phyloP scores from a whole-genome alignment of 2,113 vertebrate species.

The Rhinolophus sinicus region DNA sequence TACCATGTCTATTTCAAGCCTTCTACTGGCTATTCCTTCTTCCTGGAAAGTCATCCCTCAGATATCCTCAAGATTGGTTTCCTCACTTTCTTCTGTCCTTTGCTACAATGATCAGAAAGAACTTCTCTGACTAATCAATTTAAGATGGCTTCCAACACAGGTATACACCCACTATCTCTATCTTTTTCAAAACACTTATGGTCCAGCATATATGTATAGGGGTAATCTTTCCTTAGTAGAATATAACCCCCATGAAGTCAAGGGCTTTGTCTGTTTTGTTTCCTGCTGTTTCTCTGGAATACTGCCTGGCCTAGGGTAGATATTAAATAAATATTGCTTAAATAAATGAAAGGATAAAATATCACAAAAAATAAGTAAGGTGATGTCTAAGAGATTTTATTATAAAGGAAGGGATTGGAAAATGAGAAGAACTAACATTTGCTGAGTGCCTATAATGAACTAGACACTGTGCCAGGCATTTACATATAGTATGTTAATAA shows the following conservation, averaged over 20 bases:
- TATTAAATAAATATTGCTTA: neutral
- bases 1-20: neutral
- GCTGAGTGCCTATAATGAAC: neutral
- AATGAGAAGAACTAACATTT: neutral
- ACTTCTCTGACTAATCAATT: neutral
- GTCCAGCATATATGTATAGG: neutral
- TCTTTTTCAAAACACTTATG: neutral
- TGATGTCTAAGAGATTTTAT: neutral
- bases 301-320: neutral
- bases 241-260: neutral
- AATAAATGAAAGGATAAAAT: neutral
- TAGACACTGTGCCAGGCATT: neutral
- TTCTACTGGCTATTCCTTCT: neutral
- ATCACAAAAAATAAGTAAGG: neutral
- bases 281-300: neutral
- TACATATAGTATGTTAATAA: neutral
- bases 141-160: neutral
- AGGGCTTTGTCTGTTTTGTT: neutral
- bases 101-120: constrained; percentile 31
- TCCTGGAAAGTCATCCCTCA: neutral
- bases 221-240: neutral
- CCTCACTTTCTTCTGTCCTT: neutral
- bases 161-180: accelerated
- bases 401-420: neutral
- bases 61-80: neutral